Base-by-base conservation (phyloP, 2,113 vertebrate genomes). In the Syngnathus scovelli region DNA sequence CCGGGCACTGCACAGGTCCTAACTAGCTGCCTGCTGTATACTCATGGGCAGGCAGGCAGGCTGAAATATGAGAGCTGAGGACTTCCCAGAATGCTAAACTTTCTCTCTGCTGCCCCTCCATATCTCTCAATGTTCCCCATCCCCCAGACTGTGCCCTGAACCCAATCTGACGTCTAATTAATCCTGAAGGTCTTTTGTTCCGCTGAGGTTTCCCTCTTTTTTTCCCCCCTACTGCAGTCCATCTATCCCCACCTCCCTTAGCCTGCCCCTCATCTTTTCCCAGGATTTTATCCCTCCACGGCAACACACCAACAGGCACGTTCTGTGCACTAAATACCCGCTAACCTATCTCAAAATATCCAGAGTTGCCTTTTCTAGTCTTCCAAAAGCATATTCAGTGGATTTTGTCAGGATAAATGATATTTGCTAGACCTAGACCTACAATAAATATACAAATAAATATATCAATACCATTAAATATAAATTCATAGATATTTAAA, bases 161-260 rank as follows among this genome's bases (percentile, higher is more conserved):
- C 89, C 87, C 89, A 91, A 91, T 91, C 88, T 86, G 89, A 91
- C 85, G 87, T 84, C 88, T 90, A 90, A 92, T 92, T 92, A 91
- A 92, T 92, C 90, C 88, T 90, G 87, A 91, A 90, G 90, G 89
- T 89, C 87, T 90, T 91, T 90, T 89, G 86, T 90, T 90, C 88
- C 83, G 58, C 86, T 83, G 87, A 89, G 86, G 74, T 76, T 88
- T 86, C 73, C 77, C 80, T 79, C 79, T 83, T 79, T 77, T 69
- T 82, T 75, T 69, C 74, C 76, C 76, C 78, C 78, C 78, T 36
- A 68, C 80, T 77, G 70, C 85, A 82, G 72, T 82, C 75, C 85
- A 86, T 84, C 79, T 81, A 88, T 83, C 84, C 81, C 83, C 67
- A 61, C 79, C 78, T 76, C 72, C 55, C 58, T 23, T 69, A 54